Evolutionary conservation across 2,888 invertebrate genomes (phyloP), one percentile per base, ranked within the genome.

Genomic region (Ptychoptera contaminata): DNA sequence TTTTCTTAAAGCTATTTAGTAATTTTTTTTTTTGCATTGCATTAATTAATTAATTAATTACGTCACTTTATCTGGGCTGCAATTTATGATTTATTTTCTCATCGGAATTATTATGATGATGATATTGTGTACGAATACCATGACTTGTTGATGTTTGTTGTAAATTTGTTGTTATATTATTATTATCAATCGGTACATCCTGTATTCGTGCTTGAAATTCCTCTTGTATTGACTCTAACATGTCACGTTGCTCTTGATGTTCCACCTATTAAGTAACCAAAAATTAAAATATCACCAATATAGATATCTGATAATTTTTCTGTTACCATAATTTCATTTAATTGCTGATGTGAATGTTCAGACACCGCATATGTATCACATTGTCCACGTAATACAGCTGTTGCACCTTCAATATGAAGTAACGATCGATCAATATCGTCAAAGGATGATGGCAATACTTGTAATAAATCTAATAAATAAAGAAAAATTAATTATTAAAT

Each of bases 191-290:
- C 7, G 23, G 23, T 32, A n/a, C 14, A 37, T 37, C 49, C 40
- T 59, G 59, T 46, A 61, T 47, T 51, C 61, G 60, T 42, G 58
- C 58, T 49, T 61, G 57, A 45, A 58, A 62, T 48, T 63, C 63
- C 46, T 55, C 60, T 40, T 58, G 61, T 31, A 64, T 62, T 47
- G 59, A 57, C 38, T 62, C 58, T 47, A 56, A 58, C 45, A 64
- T 54, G 52, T 65, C 58, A 30, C 58, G 58, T 49, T 65, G 64
- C 46, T 60, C 60, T 45, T 63, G 62, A 44, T 61, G 62, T 47
- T 65, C 65, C 49, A 62, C 61, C 65, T 65, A 47, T 10, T 34
- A 31, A 32, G 3, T 7, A 9, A 32, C 32, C n/a, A 8, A 42
- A 42, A 35, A 15, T 34, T 32, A 16, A n/a, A 2, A 41, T 32